Conservation (phyloP, 2,797 vertebrate genomes). For the Gambusia yucatana region DNA sequence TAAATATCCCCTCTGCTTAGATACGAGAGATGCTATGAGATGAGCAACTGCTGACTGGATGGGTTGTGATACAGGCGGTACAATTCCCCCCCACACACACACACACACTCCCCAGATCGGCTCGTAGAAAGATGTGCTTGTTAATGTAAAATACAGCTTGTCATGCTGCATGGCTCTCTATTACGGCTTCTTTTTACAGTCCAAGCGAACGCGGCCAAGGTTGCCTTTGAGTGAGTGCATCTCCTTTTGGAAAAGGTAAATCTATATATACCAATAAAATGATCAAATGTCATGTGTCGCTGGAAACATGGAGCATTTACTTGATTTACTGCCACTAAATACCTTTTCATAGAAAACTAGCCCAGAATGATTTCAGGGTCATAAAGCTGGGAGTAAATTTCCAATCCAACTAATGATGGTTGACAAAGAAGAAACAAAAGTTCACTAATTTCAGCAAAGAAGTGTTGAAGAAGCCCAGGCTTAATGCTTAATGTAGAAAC, state of each 20-base stretch:
- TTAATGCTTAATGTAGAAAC: not conserved
- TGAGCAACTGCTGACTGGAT: constrained; percentile 60
- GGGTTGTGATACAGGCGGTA: constrained; percentile 50
- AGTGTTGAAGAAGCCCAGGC: not conserved
- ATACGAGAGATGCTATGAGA: constrained; percentile 60
- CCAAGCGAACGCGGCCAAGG: constrained; percentile 37
- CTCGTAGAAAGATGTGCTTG: constrained; percentile 56
- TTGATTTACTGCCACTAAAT: constrained; percentile 22
- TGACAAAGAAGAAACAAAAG: not conserved
- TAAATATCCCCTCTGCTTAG: constrained; percentile 76
- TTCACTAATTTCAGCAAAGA: not conserved
- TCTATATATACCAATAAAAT: constrained; percentile 48
- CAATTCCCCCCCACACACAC: not conserved
- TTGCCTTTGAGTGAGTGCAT: constrained; percentile 22
- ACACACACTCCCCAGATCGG: constrained; percentile 50
- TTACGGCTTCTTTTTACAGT: constrained; percentile 52
- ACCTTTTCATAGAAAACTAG: constrained; percentile 10
- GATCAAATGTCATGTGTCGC: constrained; percentile 36
- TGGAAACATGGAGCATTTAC: constrained; percentile 35
- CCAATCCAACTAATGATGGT: not conserved
- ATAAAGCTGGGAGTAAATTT: not conserved
- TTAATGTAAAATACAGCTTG: constrained; percentile 70
- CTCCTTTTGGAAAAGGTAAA: constrained; percentile 41
- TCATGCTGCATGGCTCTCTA: constrained; percentile 44
- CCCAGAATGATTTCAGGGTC: not conserved